phyloP scores from a whole-genome alignment of 2,888 invertebrate species.

The Phalera bucephala region DNA sequence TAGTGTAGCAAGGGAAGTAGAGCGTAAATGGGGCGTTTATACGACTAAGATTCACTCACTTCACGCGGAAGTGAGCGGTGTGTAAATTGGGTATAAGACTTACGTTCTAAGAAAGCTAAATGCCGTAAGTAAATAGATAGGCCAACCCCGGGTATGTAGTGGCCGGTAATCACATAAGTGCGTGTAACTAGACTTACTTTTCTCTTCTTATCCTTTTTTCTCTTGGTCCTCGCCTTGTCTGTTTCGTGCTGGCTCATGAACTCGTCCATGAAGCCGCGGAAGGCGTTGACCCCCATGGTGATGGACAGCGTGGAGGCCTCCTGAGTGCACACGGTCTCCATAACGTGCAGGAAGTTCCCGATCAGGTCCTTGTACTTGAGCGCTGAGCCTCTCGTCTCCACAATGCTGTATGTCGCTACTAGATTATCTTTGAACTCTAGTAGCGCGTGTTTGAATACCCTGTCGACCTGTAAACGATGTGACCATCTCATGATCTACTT shows the following conservation, averaged over 20 bases:
- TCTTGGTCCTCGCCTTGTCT: slow-evolving; percentile 89
- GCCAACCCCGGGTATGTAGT: no score
- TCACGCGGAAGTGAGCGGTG: no score
- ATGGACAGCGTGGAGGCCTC: slow-evolving; percentile 94
- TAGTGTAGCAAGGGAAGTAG: no score
- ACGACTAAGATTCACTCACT: no score
- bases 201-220: slow-evolving; percentile 92
- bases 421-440: slow-evolving; percentile 96
- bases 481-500: no score
- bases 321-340: slow-evolving; percentile 94
- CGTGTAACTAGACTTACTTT: slow-evolving; percentile 82
- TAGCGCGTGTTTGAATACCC: slow-evolving; percentile 95
- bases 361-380: slow-evolving; percentile 97
- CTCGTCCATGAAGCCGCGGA: slow-evolving; percentile 97
- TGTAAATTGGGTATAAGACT: no score
- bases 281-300: slow-evolving; percentile 97
- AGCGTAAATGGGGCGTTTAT: no score
- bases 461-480: slow-evolving; percentile 87
- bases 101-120: no score
- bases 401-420: slow-evolving; percentile 94
- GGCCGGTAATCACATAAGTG: no score
- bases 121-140: no score
- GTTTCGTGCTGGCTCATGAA: slow-evolving; percentile 92
- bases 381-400: slow-evolving; percentile 89
- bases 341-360: slow-evolving; percentile 93